Percentiles rank a stretch among this genome's conserved stretches.
Evolutionary conservation across 2,797 vertebrate genomes (phyloP).

Genomic region (Pipistrellus nathusii): DNA sequence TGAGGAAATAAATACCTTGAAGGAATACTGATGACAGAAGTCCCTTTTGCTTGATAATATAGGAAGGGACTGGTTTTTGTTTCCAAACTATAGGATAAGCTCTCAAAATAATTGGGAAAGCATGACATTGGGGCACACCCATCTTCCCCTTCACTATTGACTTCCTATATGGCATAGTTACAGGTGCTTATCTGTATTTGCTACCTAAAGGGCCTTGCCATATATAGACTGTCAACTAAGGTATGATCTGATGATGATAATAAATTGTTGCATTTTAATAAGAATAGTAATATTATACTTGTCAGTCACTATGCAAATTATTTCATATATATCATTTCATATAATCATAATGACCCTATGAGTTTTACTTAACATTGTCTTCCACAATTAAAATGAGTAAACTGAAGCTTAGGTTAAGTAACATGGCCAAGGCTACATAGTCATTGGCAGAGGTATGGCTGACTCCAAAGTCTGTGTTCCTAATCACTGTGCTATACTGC

Average conservation of each 20-base stretch:
- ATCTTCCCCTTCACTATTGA: background rate
- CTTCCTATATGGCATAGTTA: conserved; percentile 10
- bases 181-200: background rate
- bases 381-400: conserved; percentile 42
- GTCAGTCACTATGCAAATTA: conserved; percentile 9
- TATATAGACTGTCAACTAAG: background rate
- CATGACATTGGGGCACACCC: conserved; percentile 7
- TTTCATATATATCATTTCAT: conserved; percentile 24
- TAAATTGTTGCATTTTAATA: conserved; percentile 45
- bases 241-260: background rate
- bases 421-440: background rate
- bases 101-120: conserved; percentile 28
- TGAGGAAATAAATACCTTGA: conserved; percentile 15
- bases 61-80: conserved; percentile 21
- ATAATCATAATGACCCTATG: background rate
- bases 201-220: background rate
- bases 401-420: conserved; percentile 10
- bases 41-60: conserved; percentile 14
- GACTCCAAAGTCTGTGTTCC: conserved; percentile 29
- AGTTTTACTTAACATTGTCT: conserved; percentile 53
- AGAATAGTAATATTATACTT: background rate
- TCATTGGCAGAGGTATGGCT: background rate
- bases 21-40: conserved; percentile 17
- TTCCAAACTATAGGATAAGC: conserved; percentile 31
- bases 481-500: background rate